These are phyloP conservation scores for Ochropacha duplaris DNA, from an alignment of 2,888 invertebrate genomes.

Conservation along the genomic window DNA sequence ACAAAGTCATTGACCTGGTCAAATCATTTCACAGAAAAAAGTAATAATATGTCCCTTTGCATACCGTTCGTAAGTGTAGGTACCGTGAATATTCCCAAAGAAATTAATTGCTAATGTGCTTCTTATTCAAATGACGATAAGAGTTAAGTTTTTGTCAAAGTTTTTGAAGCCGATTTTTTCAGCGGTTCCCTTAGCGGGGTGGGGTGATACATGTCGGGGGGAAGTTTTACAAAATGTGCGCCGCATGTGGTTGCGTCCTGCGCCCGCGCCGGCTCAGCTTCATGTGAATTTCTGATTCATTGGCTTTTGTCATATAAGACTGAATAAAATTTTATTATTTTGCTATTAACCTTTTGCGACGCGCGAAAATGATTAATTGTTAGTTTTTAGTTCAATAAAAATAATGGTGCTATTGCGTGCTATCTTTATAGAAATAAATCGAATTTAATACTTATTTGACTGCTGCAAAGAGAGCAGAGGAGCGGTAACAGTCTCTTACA, in stretches of 20 bases:
- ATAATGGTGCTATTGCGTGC: background rate
- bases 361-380: constrained; percentile 23
- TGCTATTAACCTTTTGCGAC: constrained; percentile 28
- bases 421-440: no score
- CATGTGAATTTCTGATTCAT: constrained; percentile 80
- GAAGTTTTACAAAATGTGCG: constrained; percentile 66
- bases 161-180: constrained; percentile 61
- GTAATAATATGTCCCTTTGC: constrained; percentile 40
- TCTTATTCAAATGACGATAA: constrained; percentile 32
- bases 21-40: constrained; percentile 41
- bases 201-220: constrained; percentile 39
- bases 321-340: constrained; percentile 32
- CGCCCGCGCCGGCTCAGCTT: constrained; percentile 50
- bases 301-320: constrained; percentile 52
- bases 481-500: no score
- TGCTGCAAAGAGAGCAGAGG: no score
- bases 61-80: constrained; percentile 27
- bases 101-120: constrained; percentile 16
- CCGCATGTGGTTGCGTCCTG: constrained; percentile 58
- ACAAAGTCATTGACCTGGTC: constrained; percentile 51
- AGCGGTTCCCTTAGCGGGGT: constrained; percentile 69
- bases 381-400: constrained; percentile 5
- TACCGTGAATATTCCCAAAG: constrained; percentile 14
- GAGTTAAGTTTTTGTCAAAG: constrained; percentile 36
- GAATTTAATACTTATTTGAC: no score